Conservation (phyloP, 2,888 invertebrate genomes). For the Trissolcus japonicus region DNA sequence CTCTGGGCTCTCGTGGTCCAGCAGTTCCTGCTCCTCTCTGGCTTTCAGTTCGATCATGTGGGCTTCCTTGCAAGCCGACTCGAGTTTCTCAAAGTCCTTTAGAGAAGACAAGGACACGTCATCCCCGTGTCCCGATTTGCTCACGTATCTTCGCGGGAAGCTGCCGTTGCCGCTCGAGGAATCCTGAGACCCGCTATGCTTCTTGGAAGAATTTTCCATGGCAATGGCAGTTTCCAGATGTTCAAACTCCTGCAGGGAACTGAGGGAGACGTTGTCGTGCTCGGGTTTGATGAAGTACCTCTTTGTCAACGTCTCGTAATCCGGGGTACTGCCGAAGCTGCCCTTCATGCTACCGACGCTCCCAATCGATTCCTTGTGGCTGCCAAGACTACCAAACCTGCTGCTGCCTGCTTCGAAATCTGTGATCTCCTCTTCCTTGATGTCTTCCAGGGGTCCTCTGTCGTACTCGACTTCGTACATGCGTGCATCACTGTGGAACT, state of each 20-base stretch:
- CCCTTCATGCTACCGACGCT: constrained; percentile 88
- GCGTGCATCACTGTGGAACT: constrained; percentile 83
- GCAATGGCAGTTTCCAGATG: constrained; percentile 90
- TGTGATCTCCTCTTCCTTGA: constrained; percentile 93
- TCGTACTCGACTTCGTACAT: constrained; percentile 88
- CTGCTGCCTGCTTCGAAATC: constrained; percentile 87
- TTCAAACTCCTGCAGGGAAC: constrained; percentile 96
- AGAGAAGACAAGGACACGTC: constrained; percentile 91
- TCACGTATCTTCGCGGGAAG: constrained; percentile 84
- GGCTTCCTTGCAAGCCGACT: constrained; percentile 90
- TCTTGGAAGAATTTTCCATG: constrained; percentile 82
- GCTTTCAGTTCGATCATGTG: constrained; percentile 89
- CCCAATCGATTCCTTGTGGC: constrained; percentile 87
- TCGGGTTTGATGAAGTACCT: constrained; percentile 89
- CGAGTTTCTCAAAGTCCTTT: constrained; percentile 94
- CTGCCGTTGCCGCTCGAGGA: constrained; percentile 91
- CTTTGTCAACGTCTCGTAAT: constrained; percentile 90
- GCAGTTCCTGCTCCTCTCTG: constrained; percentile 88
- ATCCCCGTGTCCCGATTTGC: constrained; percentile 87
- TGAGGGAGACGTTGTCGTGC: constrained; percentile 93
- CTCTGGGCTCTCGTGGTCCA: constrained; percentile 82
- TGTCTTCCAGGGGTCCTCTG: constrained; percentile 90
- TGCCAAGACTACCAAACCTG: constrained; percentile 86
- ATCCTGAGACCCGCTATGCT: constrained; percentile 87
- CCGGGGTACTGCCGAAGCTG: constrained; percentile 93